These are phyloP conservation scores for Turritopsis dohrnii DNA, from an alignment of 30 jellyfish, hydroid and myxozoan species.

Conservation along the genomic window DNA sequence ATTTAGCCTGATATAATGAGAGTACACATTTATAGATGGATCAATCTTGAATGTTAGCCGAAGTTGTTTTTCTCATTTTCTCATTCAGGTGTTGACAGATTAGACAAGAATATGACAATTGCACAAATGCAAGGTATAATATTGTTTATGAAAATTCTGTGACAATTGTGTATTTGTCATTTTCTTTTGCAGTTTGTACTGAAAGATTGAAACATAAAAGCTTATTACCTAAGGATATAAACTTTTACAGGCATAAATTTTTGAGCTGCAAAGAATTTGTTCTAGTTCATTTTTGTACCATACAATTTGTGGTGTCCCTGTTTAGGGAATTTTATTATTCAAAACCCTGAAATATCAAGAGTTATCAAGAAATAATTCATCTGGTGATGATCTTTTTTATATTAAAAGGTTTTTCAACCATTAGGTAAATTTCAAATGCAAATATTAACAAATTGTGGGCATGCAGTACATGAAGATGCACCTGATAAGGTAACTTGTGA, in stretches of 20 bases:
- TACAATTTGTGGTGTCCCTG: no score
- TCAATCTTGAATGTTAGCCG: background rate
- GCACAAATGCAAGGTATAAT: slow-evolving; percentile 96
- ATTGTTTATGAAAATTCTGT: background rate
- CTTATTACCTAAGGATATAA: no score
- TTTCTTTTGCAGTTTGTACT: no score
- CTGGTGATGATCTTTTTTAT: background rate
- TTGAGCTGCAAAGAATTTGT: no score
- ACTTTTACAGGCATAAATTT: no score
- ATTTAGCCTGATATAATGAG: background rate
- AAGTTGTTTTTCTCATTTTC: background rate
- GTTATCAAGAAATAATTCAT: no score
- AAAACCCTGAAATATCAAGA: no score
- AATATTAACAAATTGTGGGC: slow-evolving; percentile 84
- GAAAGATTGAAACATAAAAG: no score
- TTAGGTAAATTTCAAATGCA: slow-evolving; percentile 92
- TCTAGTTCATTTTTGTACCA: no score
- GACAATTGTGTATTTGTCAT: background rate
- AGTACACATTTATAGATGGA: no score
- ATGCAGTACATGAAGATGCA: slow-evolving; percentile 90
- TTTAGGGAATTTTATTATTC: no score
- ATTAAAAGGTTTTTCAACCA: background rate
- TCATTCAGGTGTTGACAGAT: slow-evolving; percentile 71
- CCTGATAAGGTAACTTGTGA: slow-evolving; percentile 55
- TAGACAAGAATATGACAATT: slow-evolving; percentile 75